Conservation (phyloP, 2,888 invertebrate species). For the Plusia festucae region DNA sequence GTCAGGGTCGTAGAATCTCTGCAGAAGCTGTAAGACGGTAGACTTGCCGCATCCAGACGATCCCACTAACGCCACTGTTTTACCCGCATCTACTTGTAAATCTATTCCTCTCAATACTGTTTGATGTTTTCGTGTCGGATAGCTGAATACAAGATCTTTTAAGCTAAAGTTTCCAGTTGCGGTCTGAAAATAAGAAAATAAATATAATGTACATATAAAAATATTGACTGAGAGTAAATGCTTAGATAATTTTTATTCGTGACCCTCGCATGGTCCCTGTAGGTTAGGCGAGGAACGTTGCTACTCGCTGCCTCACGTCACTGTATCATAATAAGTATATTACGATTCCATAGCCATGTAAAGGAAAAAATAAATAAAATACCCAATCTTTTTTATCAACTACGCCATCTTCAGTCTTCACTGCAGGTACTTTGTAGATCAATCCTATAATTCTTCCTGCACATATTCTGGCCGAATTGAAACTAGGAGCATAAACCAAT, state of each 20-base stretch:
- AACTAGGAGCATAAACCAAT: slow-evolving; percentile 93
- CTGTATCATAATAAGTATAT: no score
- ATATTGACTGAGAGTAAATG: no score
- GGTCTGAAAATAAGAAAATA: slow-evolving; percentile 70
- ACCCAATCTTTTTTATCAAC: slow-evolving; percentile 79
- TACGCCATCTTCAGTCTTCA: slow-evolving; percentile 71
- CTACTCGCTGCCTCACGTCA: no score
- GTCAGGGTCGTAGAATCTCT: slow-evolving; percentile 94
- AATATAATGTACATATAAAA: slow-evolving; percentile 59
- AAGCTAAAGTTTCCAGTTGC: slow-evolving; percentile 91
- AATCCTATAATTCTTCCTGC: slow-evolving; percentile 75
- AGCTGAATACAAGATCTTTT: slow-evolving; percentile 93
- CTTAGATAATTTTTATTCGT: no score
- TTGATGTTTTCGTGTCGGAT: slow-evolving; percentile 93
- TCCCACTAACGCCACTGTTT: slow-evolving; percentile 93
- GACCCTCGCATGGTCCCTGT: no score
- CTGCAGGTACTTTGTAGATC: slow-evolving; percentile 72
- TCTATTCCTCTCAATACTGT: slow-evolving; percentile 92
- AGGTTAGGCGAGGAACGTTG: no score
- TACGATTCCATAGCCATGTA: no score
- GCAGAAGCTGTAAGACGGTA: slow-evolving; percentile 93
- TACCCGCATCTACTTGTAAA: slow-evolving; percentile 91
- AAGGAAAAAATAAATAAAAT: background rate
- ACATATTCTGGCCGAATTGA: slow-evolving; percentile 90
- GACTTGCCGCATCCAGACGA: slow-evolving; percentile 95